Evolutionary conservation across 2,888 invertebrate species (phyloP), one percentile per base, ranked within the genome.

Genomic region (Pasiphila rectangulata): DNA sequence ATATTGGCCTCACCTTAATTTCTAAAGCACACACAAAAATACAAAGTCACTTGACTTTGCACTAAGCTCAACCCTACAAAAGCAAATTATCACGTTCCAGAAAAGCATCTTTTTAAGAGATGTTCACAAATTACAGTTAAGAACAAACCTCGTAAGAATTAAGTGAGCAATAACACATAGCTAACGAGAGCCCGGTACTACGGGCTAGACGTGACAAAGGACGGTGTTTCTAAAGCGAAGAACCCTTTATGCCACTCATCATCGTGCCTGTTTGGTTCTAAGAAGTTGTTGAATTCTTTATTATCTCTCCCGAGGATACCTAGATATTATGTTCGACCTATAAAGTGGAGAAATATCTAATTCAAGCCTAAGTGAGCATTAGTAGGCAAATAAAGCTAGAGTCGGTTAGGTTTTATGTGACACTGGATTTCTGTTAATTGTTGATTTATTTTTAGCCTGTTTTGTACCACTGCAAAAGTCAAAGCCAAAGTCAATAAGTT

Each of bases 161-260:
- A 74, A 74, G 68, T 68, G 70, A 66, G 73, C 70, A 75, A 71
- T 74, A 72, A 75, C 72, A 72, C 69, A 69, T 74, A 54, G 64
- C 68, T 74, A 74, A 75, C 69, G 72, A 75, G 64, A 62, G 56
- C 64, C 67, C 60, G 57, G 57, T 63, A 61, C 64, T 61, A 56
- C 56, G 55, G 58, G 58, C 61, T 68, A 65, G 69, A 72, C 69
- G 70, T 72, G 72, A 73, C 74, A 69, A 71, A 72, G 54, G 56
- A 58, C 51, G 49, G 46, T 56, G 61, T 63, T 67, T 59, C 59
- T 65, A 61, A 65, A 65, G 64, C 59, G 59, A 59, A 53, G 55
- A 63, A 55, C 63, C 46, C 56, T 67, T 67, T 60, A 59, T 58
- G 52, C 41, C 59, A 60, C 64, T 67, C 57, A 45, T 57, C 55